Conservation (phyloP, 2,113 vertebrate species). For the Boulengeromyrus knoepffleri region DNA sequence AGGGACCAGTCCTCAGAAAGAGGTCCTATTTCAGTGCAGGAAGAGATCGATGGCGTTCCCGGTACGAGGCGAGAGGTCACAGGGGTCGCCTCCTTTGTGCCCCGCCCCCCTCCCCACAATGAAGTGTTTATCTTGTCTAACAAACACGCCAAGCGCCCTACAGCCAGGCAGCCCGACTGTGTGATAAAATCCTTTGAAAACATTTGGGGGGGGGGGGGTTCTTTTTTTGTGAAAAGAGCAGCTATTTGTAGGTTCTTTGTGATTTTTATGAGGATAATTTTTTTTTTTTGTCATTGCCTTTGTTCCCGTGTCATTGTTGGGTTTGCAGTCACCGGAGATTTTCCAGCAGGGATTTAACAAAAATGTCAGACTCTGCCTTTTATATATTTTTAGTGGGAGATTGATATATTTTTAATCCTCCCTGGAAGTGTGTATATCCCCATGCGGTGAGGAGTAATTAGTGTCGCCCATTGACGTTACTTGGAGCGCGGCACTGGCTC, state of each 20-base stretch:
- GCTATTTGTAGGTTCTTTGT: not conserved
- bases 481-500: not conserved
- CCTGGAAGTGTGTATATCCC: conserved; percentile 26
- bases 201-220: not conserved
- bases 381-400: conserved; percentile 18
- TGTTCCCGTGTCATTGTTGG: not conserved
- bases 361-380: conserved; percentile 15
- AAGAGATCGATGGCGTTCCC: conserved; percentile 30
- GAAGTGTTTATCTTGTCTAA: conserved; percentile 50
- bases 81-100: conserved; percentile 29
- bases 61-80: conserved; percentile 39
- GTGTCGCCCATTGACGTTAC: not conserved
- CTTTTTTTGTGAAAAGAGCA: conserved; percentile 24
- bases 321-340: conserved; percentile 13
- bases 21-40: conserved; percentile 13
- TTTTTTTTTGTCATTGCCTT: not conserved
- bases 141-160: conserved; percentile 44
- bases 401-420: conserved; percentile 44
- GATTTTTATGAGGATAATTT: not conserved
- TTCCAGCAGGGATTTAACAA: conserved; percentile 24
- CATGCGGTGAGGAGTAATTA: conserved; percentile 53
- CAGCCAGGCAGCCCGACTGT: conserved; percentile 32
- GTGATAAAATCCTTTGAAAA: conserved; percentile 29
- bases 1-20: conserved; percentile 1
- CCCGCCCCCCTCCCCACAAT: conserved; percentile 8